phyloP scores from a whole-genome alignment of 2,888 invertebrate genomes.

The Crepidodera aurea region DNA sequence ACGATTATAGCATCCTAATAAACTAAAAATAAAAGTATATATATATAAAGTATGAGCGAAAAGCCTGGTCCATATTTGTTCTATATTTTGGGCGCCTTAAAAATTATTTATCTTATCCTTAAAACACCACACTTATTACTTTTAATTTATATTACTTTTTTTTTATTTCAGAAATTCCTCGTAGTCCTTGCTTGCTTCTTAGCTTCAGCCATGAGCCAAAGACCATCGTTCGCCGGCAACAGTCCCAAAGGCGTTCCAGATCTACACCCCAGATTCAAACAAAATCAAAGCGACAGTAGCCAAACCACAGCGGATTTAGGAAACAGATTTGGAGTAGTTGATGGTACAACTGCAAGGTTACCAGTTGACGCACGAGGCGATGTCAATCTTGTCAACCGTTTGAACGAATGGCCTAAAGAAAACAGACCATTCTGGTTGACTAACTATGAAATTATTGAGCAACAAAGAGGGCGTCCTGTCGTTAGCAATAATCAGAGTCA shows the following conservation, averaged over 20 bases:
- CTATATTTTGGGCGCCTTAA: no score
- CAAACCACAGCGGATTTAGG: not conserved
- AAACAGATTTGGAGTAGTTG: conserved; percentile 66
- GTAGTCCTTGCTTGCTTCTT: conserved; percentile 15
- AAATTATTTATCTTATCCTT: no score
- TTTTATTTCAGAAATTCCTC: conserved; percentile 25
- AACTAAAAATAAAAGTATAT: no score
- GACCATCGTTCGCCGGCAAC: conserved; percentile 71
- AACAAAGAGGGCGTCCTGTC: conserved; percentile 35
- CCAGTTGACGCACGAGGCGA: conserved; percentile 76
- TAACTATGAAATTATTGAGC: conserved; percentile 73
- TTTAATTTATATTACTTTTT: no score
- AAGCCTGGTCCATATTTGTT: no score
- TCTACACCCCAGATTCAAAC: conserved; percentile 23
- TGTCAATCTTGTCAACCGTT: conserved; percentile 67
- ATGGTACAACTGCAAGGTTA: conserved; percentile 61
- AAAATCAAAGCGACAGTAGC: not conserved
- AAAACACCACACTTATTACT: no score
- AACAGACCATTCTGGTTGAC: conserved; percentile 77
- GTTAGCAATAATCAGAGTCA: not conserved
- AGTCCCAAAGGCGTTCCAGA: conserved; percentile 58
- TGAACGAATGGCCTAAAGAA: conserved; percentile 72
- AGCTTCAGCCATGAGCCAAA: conserved; percentile 62
- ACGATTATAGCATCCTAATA: no score
- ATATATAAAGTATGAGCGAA: no score